A percentile compares a stretch with the other conserved stretches of the same genome.
Conservation (phyloP, 2,888 invertebrate genomes). For the Thalpophila matura region DNA sequence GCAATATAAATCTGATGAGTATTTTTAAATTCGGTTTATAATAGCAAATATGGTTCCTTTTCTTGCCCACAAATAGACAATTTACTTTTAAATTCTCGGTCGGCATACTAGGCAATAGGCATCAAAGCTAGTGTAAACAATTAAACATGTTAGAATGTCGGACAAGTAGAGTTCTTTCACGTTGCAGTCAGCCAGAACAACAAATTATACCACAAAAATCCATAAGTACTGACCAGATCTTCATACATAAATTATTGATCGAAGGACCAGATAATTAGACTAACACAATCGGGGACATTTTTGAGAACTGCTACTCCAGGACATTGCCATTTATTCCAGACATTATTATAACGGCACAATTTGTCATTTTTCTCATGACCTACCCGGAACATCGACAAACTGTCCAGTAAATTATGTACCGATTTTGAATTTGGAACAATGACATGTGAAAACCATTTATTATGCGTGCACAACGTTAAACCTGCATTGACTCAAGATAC, state of each 20-base stretch:
- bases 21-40: not conserved
- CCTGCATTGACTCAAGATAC: not conserved
- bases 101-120: no score
- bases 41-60: not conserved
- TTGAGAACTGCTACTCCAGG: no score
- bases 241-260: no score
- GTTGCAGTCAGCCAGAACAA: not conserved
- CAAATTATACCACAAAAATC: no score
- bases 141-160: no score
- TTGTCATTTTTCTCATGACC: not conserved
- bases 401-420: not conserved
- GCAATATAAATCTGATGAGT: no score
- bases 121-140: not conserved
- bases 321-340: no score
- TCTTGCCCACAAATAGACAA: not conserved
- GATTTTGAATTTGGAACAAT: not conserved
- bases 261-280: no score
- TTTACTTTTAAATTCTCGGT: not conserved
- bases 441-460: not conserved
- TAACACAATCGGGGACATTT: no score
- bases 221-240: no score
- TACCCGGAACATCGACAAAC: not conserved
- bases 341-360: not conserved
- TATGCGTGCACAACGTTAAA: not conserved
- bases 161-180: not conserved